A percentile compares a stretch with the other conserved stretches of the same genome.
Conservation (phyloP, 2,797 vertebrate species). For the Spinus pinus region DNA sequence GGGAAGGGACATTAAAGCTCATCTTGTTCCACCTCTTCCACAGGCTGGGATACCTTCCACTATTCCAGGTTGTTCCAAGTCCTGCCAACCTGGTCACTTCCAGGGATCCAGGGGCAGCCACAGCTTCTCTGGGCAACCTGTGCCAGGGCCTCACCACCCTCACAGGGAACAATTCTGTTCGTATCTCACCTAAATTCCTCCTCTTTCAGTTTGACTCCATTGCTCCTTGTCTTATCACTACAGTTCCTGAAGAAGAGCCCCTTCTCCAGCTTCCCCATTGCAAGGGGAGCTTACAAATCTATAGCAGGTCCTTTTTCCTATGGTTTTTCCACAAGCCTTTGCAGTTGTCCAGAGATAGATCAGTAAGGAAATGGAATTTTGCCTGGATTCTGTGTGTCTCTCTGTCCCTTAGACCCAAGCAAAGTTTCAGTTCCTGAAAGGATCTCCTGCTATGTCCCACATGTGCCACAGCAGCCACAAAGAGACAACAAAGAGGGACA, state of each 20-base stretch:
- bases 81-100: accelerated
- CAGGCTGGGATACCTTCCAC: neutral
- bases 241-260: neutral
- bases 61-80: neutral
- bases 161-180: neutral
- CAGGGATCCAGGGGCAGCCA: neutral
- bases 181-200: neutral
- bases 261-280: neutral
- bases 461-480: neutral
- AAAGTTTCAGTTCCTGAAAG: neutral
- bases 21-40: neutral
- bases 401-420: neutral
- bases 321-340: neutral
- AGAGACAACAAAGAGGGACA: neutral
- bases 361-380: neutral
- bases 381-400: neutral
- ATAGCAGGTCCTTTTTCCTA: neutral
- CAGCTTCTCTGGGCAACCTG: neutral
- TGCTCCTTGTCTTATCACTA: neutral
- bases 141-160: neutral
- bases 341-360: neutral
- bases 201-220: neutral
- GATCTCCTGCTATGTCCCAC: neutral
- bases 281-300: neutral
- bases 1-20: neutral